Evolutionary conservation across 2,888 invertebrate genomes (phyloP), one percentile per base, ranked within the genome.

Genomic region (Hypsopygia costalis): DNA sequence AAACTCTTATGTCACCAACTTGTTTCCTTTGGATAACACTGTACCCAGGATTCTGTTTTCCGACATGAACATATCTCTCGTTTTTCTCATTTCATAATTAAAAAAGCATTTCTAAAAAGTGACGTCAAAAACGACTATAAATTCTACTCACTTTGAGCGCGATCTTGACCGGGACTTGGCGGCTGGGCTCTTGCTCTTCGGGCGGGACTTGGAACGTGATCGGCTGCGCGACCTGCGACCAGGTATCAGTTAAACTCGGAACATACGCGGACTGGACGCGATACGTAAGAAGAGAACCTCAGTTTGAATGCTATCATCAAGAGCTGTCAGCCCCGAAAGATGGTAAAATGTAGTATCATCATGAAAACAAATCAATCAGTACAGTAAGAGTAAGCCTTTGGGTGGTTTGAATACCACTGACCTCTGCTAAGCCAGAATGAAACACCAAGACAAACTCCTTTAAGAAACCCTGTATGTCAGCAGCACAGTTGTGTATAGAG

Each of bases 101-200:
- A n/a, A n/a, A n/a, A n/a, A n/a, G n/a, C n/a, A n/a, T n/a, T n/a
- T n/a, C n/a, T n/a, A n/a, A n/a, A n/a, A n/a, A n/a, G n/a, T n/a
- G n/a, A n/a, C n/a, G n/a, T n/a, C n/a, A n/a, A n/a, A n/a, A n/a
- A n/a, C n/a, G n/a, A n/a, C n/a, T n/a, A n/a, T n/a, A n/a, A n/a
- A n/a, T n/a, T n/a, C n/a, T 56, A 91, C 93, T 92, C 76, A 94
- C 94, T 93, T 93, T 55, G 95, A 95, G 47, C 93, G 92, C 27
- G 95, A 94, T 43, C 94, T 89, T 29, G 94, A 95, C 44, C 93
- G 92, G 25, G 95, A 95, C 72, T 95, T 95, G 40, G 92, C 91
- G 10, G 91, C 94, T 32, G 94, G 93, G 36, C 94, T 94, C 89
- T 94, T 95, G 70, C 91, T 92, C 85, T 93, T 93, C 36, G 91